These are phyloP conservation scores for Leptogaster cylindrica DNA, from an alignment of 2,888 invertebrate species.

Conservation along the genomic window DNA sequence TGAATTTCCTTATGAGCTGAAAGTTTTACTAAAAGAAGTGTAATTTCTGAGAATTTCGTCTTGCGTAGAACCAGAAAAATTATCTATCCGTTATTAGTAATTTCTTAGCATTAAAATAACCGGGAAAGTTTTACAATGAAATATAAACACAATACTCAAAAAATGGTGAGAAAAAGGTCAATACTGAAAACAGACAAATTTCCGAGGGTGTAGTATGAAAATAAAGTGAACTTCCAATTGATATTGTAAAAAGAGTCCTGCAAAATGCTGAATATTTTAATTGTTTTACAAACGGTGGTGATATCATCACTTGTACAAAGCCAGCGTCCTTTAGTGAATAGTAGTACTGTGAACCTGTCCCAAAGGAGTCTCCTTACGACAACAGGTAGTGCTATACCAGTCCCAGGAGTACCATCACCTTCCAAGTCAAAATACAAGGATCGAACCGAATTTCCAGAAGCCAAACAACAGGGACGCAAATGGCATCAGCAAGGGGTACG, in stretches of 20 bases:
- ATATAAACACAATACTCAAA: too few relatives aligned
- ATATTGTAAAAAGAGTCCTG: too few relatives aligned
- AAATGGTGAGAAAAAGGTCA: too few relatives aligned
- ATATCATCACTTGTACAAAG: constrained; percentile 42
- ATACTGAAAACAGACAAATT: neutral
- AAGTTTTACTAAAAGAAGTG: too few relatives aligned
- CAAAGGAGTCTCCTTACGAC: neutral
- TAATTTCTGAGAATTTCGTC: too few relatives aligned
- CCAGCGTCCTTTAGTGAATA: constrained; percentile 44
- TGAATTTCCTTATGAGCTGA: too few relatives aligned
- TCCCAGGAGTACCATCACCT: neutral
- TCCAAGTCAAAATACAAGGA: constrained; percentile 3
- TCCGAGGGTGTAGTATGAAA: neutral
- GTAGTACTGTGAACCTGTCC: constrained; percentile 21
- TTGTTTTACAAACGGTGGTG: constrained; percentile 25
- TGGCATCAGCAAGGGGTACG: constrained; percentile 1
- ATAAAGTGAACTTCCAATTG: neutral
- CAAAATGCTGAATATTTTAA: constrained; percentile 21
- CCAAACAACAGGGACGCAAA: constrained; percentile 3
- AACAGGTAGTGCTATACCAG: constrained; percentile 17
- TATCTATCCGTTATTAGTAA: too few relatives aligned
- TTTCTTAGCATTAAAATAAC: too few relatives aligned
- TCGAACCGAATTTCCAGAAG: neutral
- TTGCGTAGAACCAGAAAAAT: too few relatives aligned
- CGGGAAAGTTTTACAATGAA: too few relatives aligned